Evolutionary conservation across 2,113 vertebrate genomes (phyloP), one percentile per base, ranked within the genome.

Genomic region (Ageneiosus marmoratus): DNA sequence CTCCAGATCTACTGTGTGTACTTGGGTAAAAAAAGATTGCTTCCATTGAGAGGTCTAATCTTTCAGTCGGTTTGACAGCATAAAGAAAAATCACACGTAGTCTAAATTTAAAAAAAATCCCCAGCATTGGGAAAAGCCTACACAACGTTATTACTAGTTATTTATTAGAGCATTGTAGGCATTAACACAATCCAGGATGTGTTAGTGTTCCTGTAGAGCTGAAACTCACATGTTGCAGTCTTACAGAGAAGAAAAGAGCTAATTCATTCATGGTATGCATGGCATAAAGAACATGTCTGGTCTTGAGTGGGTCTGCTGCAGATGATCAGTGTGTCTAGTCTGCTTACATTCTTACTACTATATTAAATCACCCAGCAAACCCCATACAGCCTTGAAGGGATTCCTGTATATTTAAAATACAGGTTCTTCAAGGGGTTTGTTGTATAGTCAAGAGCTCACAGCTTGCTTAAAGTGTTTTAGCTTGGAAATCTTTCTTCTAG

Each of bases 241-340:
- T 50, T 22, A 56, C 10, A 53, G 1, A 13, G 8, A 27, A 22
- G 37, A 77, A 15, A 20, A 29, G 34, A 16, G 16, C 7, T 73
- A 16, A 73, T 73, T 77, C n/a, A 73, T 51, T 73, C 51, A 41
- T 65, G 83, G 83, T 77, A 87, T 85, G 86, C 20, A 34, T 51
- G 22, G 62, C 32, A 50, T 67, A 37, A 51, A 29, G 44, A 53
- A 53, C 84, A 78, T 80, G 86, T 83, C 86, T 85, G 81, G 46
- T 73, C 86, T 80, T 83, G 86, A 77, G 44, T 16, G 32, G 41
- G 4, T 22, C 4, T 22, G 22, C 46, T 34, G 53, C 41, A 32
- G 12, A 22, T 58, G 6, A 24, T 60, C 48, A 37, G 13, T 10
- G n/a, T 34, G 29, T 15, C 16, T 44, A 41, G 48, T 11, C 27